Evolutionary conservation across 2,113 vertebrate species (phyloP), one percentile per base, ranked within the genome.

Genomic region (Odontophorus gujanensis): DNA sequence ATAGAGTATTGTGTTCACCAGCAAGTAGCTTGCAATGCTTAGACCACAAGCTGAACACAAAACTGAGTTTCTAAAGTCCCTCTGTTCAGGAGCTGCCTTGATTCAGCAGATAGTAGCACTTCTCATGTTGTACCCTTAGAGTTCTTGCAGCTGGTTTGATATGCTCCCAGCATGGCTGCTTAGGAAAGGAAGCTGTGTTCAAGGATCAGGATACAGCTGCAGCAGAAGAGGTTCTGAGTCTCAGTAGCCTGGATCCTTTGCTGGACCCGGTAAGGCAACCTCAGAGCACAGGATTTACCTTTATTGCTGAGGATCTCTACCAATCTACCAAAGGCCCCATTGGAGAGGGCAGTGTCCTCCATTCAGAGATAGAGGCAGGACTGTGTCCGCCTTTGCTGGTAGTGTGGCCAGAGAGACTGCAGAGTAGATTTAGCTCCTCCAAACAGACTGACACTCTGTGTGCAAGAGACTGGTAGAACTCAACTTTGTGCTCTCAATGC

Each of bases 191-290:
- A 36, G 30, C 32, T 16, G 34, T 13, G 32, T 55, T 42, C 7
- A 40, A 59, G 43, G 48, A 21, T 81, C 68, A 59, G 85, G 22
- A 34, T 53, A 34, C 40, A 36, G 17, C 26, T 43, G 26, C 0
- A 0, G 63, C 47, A 77, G 57, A 40, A 65, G 30, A 76, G n/a
- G 25, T 59, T 42, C 15, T 18, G 74, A 11, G 61, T 40, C 40
- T 66, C 24, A 11, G 15, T 18, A 55, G 2, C 20, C 30, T 55
- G 22, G 32, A 4, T 24, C 51, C 30, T 13, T 87, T 0, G 0
- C 51, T 55, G 34, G 11, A 47, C 6, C 9, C 8, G 7, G 5
- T 36, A 38, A 79, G 26, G 40, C 26, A 79, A 68, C 25, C 25
- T 24, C 22, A 40, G 50, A 77, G 58, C 50, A 62, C 30, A 20